phyloP scores from a whole-genome alignment of 2,113 vertebrate species.

The Rhea americana region DNA sequence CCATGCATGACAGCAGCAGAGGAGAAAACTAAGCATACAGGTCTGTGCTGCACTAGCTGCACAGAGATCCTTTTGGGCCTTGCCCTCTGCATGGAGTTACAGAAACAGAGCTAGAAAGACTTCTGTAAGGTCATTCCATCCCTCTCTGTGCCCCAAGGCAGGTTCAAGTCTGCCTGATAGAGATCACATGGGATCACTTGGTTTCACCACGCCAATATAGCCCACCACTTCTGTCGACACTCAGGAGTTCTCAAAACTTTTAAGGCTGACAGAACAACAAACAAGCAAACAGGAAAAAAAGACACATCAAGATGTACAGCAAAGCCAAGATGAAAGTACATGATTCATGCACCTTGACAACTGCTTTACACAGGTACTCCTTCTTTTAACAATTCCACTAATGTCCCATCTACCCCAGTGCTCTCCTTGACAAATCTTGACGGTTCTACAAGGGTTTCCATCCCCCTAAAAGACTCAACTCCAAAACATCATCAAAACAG shows the following conservation, averaged over 20 bases:
- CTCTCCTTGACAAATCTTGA: accelerated
- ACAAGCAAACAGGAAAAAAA: not conserved
- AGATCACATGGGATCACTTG: too few species aligned
- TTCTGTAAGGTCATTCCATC: too few species aligned
- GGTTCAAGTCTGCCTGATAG: too few species aligned
- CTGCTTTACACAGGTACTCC: not conserved
- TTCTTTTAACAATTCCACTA: not conserved
- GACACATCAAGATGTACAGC: too few species aligned
- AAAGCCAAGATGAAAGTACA: not conserved
- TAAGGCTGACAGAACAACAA: not conserved
- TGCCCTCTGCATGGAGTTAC: not conserved
- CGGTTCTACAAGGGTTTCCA: not conserved
- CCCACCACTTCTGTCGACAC: too few species aligned
- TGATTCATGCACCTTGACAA: accelerated
- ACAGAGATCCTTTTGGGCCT: not conserved
- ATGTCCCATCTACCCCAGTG: not conserved
- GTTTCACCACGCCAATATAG: too few species aligned
- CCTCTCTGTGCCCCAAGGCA: too few species aligned
- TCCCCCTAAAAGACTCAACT: not conserved
- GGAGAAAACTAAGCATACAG: not conserved
- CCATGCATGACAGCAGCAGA: not conserved
- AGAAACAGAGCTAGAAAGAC: too few species aligned
- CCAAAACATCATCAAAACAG: not conserved
- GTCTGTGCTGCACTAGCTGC: not conserved
- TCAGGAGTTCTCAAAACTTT: not conserved